Base-by-base conservation (phyloP, 1,140 invertebrate species). In the Penaeus chinensis region DNA sequence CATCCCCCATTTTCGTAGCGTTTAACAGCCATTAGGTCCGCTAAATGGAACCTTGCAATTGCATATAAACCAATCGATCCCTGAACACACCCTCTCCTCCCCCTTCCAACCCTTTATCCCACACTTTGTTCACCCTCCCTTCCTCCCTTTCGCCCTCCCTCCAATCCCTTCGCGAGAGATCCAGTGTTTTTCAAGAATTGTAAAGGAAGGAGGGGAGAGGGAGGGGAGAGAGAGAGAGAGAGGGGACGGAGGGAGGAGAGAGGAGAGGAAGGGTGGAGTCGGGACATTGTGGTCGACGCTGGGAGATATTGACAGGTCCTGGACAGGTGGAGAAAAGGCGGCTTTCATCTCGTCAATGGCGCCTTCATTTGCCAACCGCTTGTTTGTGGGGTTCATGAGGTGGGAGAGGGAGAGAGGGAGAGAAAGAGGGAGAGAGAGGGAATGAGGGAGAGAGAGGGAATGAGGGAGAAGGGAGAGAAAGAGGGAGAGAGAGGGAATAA, bases 11-110 rank as follows among this genome's bases (percentile, higher is more conserved):
- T 82, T 87, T 87, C 85, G 78, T 87, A 87, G 82, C 85, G 85
- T 87, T 87, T 87, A 87, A 69, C 85, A 87, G 85, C 85, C 85
- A 87, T 87, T 87, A 87, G 80, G 77, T 77, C 62, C 84, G 77
- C 79, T 85, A 79, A 85, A 85, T 78, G 71, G 80, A 87, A 82
- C 85, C 85, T 82, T 87, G 85, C 85, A 87, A 87, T 87, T 87
- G 85, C 80, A 87, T 42, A 82, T 87, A 87, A 87, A 87, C 85
- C 81, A 87, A 87, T 87, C 85, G 85, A 87, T 87, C 80, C 69
- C 74, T 63, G 54, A 71, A 69, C 61, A 71, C 54, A 2, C 54
- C 10, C 54, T 63, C 85, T 61, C 27, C 47, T 69, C 69, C 65
- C 82, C 78, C 80, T 78, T 42, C 42, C n/a, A 19, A 7, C 1